Percentiles rank a stretch among this genome's conserved stretches.
Evolutionary conservation across 2,888 invertebrate genomes (phyloP).

Genomic region (Platycnemis pennipes): DNA sequence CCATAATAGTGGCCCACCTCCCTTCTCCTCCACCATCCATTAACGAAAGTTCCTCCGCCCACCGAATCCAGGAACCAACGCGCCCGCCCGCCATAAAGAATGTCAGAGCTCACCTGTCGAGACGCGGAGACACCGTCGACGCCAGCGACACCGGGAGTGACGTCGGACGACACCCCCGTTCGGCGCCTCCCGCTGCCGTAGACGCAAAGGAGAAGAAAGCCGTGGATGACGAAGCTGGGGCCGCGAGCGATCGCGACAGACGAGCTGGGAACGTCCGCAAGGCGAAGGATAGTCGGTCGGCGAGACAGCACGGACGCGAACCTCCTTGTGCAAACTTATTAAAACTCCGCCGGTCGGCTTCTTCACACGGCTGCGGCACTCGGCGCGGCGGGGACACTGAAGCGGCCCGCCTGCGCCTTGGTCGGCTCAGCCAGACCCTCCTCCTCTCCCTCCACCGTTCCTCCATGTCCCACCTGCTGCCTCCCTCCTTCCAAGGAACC

Average conservation of each 20-base stretch:
- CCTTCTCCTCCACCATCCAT: neutral
- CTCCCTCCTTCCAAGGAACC: constrained; percentile 25
- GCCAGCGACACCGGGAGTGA: too few relatives aligned
- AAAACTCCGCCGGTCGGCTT: neutral
- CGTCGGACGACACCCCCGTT: too few relatives aligned
- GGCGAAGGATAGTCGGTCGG: too few relatives aligned
- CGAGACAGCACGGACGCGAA: neutral
- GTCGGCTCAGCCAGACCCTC: neutral
- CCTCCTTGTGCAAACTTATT: neutral
- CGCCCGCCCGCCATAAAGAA: neutral
- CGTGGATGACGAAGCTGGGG: too few relatives aligned
- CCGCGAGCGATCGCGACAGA: too few relatives aligned
- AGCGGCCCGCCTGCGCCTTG: neutral
- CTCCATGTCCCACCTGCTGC: neutral
- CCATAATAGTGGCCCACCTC: neutral
- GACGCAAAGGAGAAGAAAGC: too few relatives aligned
- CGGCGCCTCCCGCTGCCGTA: neutral
- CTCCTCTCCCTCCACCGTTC: neutral
- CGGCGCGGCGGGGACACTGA: neutral
- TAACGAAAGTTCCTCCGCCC: neutral
- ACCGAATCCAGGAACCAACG: neutral
- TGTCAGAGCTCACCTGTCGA: neutral
- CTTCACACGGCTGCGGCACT: constrained; percentile 9
- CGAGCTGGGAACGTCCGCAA: too few relatives aligned
- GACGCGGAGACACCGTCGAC: too few relatives aligned